phyloP scores from a whole-genome alignment of 2,113 vertebrate species.

The Brachypodius melanocephalos region DNA sequence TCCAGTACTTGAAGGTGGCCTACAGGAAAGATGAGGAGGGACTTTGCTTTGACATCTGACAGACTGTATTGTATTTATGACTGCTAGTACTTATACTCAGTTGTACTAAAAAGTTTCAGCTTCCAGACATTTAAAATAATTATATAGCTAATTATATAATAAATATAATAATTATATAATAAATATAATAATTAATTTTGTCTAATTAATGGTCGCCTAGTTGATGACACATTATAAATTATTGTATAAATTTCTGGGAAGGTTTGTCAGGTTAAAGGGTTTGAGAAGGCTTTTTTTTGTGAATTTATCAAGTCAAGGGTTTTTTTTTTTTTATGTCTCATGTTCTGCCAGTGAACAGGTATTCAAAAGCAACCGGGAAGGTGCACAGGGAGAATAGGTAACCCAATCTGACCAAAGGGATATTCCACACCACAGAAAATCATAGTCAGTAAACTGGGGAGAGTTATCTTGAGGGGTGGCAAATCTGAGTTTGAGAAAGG shows the following conservation, averaged over 20 bases:
- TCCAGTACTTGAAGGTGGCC: neutral
- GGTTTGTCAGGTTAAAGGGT: neutral
- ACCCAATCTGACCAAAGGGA: neutral
- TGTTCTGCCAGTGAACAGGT: neutral
- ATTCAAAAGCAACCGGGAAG: neutral
- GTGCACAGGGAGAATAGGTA: neutral
- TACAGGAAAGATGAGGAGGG: neutral
- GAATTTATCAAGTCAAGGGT: neutral
- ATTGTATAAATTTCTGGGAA: neutral
- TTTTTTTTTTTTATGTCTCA: neutral
- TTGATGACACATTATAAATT: neutral
- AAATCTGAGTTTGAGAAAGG: rapidly evolving
- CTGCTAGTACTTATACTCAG: neutral
- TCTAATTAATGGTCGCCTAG: neutral
- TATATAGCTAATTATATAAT: neutral
- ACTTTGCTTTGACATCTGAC: neutral
- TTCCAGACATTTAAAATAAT: neutral
- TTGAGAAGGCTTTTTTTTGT: neutral
- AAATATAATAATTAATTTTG: no score
- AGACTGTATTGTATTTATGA: neutral
- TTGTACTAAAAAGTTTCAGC: neutral
- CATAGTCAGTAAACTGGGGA: neutral
- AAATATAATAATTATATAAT: no score
- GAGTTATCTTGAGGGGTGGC: neutral
- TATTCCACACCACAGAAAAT: neutral